Evolutionary conservation across 1,140 invertebrate species (phyloP), one percentile per base, ranked within the genome.

Genomic region (Diachasmimorpha longicaudata): DNA sequence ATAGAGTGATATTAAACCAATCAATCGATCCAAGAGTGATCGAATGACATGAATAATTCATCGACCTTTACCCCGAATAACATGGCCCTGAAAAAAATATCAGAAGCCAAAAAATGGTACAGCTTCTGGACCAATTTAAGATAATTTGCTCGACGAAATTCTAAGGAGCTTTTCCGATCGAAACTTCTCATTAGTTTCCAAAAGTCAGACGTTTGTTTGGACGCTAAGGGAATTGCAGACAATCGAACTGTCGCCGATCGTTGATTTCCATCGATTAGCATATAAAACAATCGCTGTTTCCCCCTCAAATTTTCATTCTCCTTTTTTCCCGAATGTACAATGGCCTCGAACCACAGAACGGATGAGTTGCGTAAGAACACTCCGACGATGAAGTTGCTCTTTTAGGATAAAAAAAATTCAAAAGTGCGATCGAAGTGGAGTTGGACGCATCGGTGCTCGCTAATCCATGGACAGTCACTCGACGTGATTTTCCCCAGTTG

Each of bases 381-480:
- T 23, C 55, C 48, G 25, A 74, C 72, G 72, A 74, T 74, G 52
- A 74, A 74, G 21, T 63, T 63, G 58, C 58, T 63, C 21, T 63
- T 31, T 63, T 19, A 25, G 11, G 21, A 14, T 63, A 19, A 13
- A 10, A 1, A 31, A 25, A 19, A 63, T 11, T 63, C 16, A 21
- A 25, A 19, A 31, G 21, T 19, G 9, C 5, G 4, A 63, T 63
- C 58, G 31, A 2, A 25, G 58, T 63, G 11, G 58, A 25, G 58
- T 63, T 63, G 9, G 19, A 13, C 58, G 1, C 23, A 23, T 25
- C 4, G 6, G 52, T 58, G n/a, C 21, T 58, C 21, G 52, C 6
- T 58, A 19, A 63, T 25, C 23, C 23, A 14, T 63, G 58, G 31
- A 11, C 19, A 31, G 19, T 25, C 19, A 31, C 4, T 25, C 3